Base-by-base conservation (phyloP, 2,113 vertebrate species). In the Cricetomys ansorgei region DNA sequence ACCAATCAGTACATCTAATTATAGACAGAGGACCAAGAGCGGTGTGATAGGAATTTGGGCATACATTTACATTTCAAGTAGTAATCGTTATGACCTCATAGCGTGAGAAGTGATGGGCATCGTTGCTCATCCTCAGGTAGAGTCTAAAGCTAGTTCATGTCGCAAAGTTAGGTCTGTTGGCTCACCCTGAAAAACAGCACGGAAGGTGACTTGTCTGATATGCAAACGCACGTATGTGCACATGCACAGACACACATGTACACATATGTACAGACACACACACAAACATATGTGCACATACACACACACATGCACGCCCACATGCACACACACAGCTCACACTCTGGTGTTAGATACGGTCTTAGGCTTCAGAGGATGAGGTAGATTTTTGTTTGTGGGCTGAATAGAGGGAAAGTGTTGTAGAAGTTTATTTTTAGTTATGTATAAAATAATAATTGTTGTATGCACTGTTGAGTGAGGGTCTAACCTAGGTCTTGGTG, bases 1-100 rank as follows among this genome's bases (percentile, higher is more conserved):
- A 55, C 67, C 93, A 94, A 27, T 97, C 88, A 97, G 95, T 95
- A 88, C 31, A 70, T 91, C 96, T 92, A 96, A 97, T 98, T 95
- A 89, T 37, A 98, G 89, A 50, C 92, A 96, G 93, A 95, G 92
- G 67, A 50, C 85, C 79, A 81, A 98, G 91, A 97, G 90, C 81
- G 94, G 91, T n/a, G 93, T 80, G 88, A 94, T 94, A 97, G 96
- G 75, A 97, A 96, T 85, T 97, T 76, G 0, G 45, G 85, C 91
- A 96, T 65, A 13, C 73, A 29, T 95, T 53, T 81, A 69, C 93
- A 94, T 92, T 94, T 97, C 95, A 90, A 3, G 23, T 70, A n/a
- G n/a, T 43, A 89, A 85, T 69, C 62, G 40, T 97, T 77, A 57
- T 96, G 67, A 95, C 92, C 65, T 96, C 95, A 93, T 0, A 0